Percentiles rank a stretch among this genome's conserved stretches.
Conservation (phyloP, 2,888 invertebrate species). For the Flexamia atlantica region DNA sequence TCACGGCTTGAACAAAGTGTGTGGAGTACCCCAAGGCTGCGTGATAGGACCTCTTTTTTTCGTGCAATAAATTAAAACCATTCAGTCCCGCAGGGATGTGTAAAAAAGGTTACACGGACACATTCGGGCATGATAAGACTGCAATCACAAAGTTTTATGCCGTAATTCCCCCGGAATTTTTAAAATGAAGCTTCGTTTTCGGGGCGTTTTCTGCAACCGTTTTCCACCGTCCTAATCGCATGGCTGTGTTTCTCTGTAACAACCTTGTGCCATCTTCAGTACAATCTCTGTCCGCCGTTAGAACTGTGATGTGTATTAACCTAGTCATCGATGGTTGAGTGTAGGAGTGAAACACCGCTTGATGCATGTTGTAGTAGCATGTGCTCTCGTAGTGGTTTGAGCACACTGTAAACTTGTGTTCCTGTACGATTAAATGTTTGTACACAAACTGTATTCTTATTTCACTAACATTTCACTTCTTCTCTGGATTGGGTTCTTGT, state of each 20-base stretch:
- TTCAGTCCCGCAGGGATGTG: background rate
- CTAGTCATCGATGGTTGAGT: conserved; percentile 52
- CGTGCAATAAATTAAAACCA: background rate
- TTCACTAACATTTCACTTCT: conserved; percentile 51
- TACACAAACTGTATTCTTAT: conserved; percentile 43
- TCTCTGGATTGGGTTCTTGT: conserved; percentile 23
- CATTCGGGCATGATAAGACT: no score
- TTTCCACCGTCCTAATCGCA: conserved; percentile 34
- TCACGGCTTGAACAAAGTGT: background rate
- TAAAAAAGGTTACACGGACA: no score
- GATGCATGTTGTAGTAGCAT: conserved; percentile 39
- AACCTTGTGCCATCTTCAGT: conserved; percentile 52
- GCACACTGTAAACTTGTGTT: conserved; percentile 57
- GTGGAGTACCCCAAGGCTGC: conserved; percentile 30
- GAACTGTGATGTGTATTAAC: conserved; percentile 58
- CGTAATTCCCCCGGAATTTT: no score
- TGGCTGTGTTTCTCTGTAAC: conserved; percentile 57
- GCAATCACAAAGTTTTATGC: no score
- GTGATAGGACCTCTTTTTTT: background rate
- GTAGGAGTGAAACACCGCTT: conserved; percentile 2
- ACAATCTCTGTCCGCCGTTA: conserved; percentile 27
- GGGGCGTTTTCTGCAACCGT: no score
- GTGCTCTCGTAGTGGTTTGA: conserved; percentile 44
- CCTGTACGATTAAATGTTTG: conserved; percentile 58
- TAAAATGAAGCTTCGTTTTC: no score